Percentiles rank a stretch among this genome's conserved stretches.
Conservation (phyloP, 2,113 vertebrate species). For the Oceanites oceanicus region DNA sequence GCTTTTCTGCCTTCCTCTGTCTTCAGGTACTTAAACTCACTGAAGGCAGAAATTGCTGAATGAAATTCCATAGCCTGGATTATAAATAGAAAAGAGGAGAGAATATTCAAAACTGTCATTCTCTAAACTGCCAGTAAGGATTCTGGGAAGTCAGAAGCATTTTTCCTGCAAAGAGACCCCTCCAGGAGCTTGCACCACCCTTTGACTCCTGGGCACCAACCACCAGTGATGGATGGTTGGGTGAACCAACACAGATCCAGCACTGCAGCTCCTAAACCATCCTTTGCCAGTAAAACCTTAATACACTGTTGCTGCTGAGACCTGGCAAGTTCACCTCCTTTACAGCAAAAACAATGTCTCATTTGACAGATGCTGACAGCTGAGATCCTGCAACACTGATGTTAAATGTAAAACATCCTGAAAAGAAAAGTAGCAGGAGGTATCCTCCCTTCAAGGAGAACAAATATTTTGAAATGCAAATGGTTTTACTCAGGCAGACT, state of each 20-base stretch:
- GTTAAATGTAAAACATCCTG: neutral
- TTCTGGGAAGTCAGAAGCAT: neutral
- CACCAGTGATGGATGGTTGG: neutral
- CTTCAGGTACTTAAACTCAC: neutral
- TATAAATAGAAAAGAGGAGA: neutral
- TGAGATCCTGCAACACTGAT: neutral
- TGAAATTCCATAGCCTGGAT: neutral
- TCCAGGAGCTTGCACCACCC: rapidly evolving
- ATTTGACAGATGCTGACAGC: neutral
- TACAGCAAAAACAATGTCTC: neutral
- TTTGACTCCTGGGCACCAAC: rapidly evolving
- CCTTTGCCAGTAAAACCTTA: neutral
- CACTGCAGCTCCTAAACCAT: neutral
- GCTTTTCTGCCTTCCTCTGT: neutral
- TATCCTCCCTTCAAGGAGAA: neutral
- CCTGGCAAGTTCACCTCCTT: neutral
- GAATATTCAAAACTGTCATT: neutral
- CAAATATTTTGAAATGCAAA: neutral
- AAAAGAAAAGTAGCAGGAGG: neutral
- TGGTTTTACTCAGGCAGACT: neutral
- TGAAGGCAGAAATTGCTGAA: neutral
- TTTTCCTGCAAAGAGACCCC: rapidly evolving
- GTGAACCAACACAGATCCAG: neutral
- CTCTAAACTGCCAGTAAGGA: neutral
- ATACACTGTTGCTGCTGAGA: neutral